Evolutionary conservation across 2,113 vertebrate species (phyloP), one percentile per base, ranked within the genome.

Genomic region (Nycticryphes semicollaris): DNA sequence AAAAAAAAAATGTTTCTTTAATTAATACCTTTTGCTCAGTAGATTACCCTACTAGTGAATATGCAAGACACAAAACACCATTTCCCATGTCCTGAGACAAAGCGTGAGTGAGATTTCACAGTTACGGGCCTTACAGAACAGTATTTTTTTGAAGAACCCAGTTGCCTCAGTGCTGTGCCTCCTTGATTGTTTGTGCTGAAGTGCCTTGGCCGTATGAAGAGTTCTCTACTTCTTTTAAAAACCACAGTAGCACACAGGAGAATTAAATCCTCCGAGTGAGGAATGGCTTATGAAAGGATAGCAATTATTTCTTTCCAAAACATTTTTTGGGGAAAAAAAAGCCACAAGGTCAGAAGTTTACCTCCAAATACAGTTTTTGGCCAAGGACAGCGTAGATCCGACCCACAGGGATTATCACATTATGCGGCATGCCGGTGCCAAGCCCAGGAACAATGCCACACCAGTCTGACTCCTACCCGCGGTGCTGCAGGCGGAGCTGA

Each of bases 271-370:
- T 94, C 77, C 31, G 33, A 85, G 88, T 88, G 56, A 94, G 86
- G 87, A 97, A 92, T 53, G 62, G 77, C 67, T 97, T 96, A 92
- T 62, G 78, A 96, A 91, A 97, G 51, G 66, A 50, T 50, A 95
- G 63, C 35, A 90, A 95, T 94, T 69, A 50, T 94, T 97, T 66
- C 12, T 96, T 96, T 84, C 87, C 95, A 88, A 73, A 95, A 93
- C 21, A 91, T 28, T 73, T 96, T 92, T 73, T 7, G 7, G 45
- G 69, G 69, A 6, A 50, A 18, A 18, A 68, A 70, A 76, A 91
- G 5, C 37, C 78, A 83, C 64, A 84, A 83, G 95, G 93, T 98
- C 96, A 98, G 95, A 96, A 97, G 95, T 97, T 97, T 96, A 96
- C 72, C 69, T 87, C 88, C 0, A 1, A 96, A 87, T 60, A 79